Conservation (phyloP, 2,113 vertebrate species). For the Tinamus guttatus region DNA sequence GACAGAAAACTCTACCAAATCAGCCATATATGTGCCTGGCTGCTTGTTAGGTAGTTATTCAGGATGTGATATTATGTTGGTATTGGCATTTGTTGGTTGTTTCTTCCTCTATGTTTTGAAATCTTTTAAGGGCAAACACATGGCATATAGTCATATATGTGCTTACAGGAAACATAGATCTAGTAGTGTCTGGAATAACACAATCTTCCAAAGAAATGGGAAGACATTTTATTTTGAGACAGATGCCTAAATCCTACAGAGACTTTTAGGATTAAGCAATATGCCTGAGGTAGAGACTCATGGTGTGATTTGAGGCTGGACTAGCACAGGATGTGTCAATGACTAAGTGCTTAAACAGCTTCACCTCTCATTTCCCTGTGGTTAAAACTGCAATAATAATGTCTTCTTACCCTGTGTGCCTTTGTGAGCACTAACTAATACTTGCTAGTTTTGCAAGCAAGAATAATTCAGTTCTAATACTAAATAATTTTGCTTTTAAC, state of each 20-base stretch:
- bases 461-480: neutral
- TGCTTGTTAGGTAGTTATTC: neutral
- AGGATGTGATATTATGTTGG: neutral
- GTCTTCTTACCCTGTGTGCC: neutral
- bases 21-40: neutral
- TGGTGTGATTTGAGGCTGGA: neutral
- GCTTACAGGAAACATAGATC: neutral
- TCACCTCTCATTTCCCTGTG: neutral
- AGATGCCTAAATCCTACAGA: neutral
- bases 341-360: neutral
- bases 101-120: neutral
- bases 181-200: neutral
- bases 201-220: neutral
- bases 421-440: neutral
- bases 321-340: neutral
- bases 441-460: neutral
- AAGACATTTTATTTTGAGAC: neutral
- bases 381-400: neutral
- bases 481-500: neutral
- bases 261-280: neutral
- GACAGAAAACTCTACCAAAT: neutral
- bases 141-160: neutral
- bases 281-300: accelerated
- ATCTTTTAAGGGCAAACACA: neutral
- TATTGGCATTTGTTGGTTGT: neutral